Percentiles rank a stretch among this genome's conserved stretches.
These are phyloP conservation scores for Himalopsyche phryganea DNA, from an alignment of 1,140 invertebrate genomes.

Conservation along the genomic window DNA sequence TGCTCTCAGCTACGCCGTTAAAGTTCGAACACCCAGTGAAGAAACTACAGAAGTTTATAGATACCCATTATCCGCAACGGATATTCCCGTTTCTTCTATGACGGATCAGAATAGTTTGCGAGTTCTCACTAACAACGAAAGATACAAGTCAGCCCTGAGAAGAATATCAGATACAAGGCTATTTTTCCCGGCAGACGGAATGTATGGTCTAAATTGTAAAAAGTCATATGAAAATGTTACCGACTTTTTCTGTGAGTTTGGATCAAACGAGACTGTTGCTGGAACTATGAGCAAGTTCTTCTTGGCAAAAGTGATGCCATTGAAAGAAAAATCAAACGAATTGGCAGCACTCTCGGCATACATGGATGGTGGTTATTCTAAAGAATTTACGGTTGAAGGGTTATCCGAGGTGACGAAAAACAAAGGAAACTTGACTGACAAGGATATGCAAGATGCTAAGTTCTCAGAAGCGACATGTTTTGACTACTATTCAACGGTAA, in stretches of 20 bases:
- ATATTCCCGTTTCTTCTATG: constrained; percentile 38
- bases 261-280: constrained; percentile 9
- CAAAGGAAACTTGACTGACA: constrained; percentile 3
- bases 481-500: constrained; percentile 18
- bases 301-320: constrained; percentile 13
- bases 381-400: constrained; percentile 13
- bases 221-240: constrained; percentile 16
- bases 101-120: constrained; percentile 54
- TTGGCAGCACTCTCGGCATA: constrained; percentile 14
- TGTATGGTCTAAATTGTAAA: constrained; percentile 36
- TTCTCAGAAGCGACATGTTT: constrained; percentile 9
- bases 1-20: constrained; percentile 54
- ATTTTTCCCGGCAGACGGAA: constrained; percentile 59
- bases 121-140: constrained; percentile 56
- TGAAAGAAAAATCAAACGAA: constrained; percentile 2
- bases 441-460: constrained; percentile 1
- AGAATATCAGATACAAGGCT: constrained; percentile 53
- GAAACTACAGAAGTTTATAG: constrained; percentile 44
- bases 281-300: constrained; percentile 3
- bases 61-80: constrained; percentile 40
- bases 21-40: constrained; percentile 45
- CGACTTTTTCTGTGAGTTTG: constrained; percentile 20
- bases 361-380: neutral
- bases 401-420: constrained; percentile 12
- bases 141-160: constrained; percentile 56